phyloP scores from a whole-genome alignment of 2,113 vertebrate genomes.

The Tamias sibiricus region DNA sequence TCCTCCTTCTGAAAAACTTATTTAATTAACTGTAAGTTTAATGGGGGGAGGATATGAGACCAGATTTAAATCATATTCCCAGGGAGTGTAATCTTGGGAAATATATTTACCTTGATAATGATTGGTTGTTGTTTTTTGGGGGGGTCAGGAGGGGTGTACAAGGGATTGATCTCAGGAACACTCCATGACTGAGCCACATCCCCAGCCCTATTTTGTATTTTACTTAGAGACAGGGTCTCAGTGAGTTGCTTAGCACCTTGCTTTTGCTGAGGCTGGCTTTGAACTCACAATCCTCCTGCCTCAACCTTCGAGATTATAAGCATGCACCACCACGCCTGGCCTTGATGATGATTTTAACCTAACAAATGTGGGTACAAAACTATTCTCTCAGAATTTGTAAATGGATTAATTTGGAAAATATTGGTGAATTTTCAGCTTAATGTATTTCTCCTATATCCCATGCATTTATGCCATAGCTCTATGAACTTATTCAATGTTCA shows the following conservation, averaged over 20 bases:
- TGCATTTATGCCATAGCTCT: neutral
- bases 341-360: neutral
- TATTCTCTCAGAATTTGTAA: neutral
- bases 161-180: too few species aligned
- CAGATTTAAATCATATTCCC: neutral
- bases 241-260: too few species aligned
- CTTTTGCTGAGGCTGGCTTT: too few species aligned
- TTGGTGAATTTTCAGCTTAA: neutral
- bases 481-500: neutral
- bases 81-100: neutral
- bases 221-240: too few species aligned
- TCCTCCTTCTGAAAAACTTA: neutral
- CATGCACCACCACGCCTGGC: too few species aligned
- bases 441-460: neutral
- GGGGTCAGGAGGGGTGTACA: too few species aligned
- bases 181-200: too few species aligned
- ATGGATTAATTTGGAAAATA: neutral
- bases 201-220: too few species aligned
- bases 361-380: neutral
- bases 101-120: neutral
- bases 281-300: too few species aligned
- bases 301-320: too few species aligned
- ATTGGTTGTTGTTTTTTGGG: too few species aligned
- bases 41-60: neutral
- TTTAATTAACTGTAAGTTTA: accelerated